Evolutionary conservation across 2,797 vertebrate species (phyloP).

Genomic region (Percopsis omiscomaycus): DNA sequence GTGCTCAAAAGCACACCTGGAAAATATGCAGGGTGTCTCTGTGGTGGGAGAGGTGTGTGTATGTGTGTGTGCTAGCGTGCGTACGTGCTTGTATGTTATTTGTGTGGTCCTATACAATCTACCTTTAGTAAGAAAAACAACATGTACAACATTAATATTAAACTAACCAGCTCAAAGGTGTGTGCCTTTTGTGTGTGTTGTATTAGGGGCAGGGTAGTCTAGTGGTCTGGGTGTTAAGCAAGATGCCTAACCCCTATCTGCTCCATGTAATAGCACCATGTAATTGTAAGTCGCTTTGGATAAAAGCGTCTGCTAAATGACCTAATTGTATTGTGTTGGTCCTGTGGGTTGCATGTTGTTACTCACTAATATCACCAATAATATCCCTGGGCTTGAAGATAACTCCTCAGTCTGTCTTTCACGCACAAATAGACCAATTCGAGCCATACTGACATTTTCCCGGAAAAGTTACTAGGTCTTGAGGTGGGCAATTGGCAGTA

Average conservation of each 20-base stretch:
- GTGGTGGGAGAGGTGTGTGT: constrained; percentile 2
- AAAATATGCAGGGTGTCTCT: constrained; percentile 9
- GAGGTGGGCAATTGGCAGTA: too few relatives aligned
- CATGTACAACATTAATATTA: too few relatives aligned
- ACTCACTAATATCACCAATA: constrained; percentile 15
- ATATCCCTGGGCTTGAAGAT: constrained; percentile 34
- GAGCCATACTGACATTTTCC: too few relatives aligned
- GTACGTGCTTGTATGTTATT: constrained; percentile 13
- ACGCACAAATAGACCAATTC: constrained; percentile 4
- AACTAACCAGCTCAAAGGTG: too few relatives aligned
- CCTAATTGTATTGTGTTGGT: background rate
- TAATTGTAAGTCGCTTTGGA: too few relatives aligned
- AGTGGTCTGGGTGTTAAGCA: constrained; percentile 6
- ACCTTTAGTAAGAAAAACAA: too few relatives aligned
- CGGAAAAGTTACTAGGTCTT: too few relatives aligned
- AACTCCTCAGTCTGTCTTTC: constrained; percentile 51
- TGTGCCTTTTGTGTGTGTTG: too few relatives aligned
- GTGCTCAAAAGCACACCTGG: constrained; percentile 51
- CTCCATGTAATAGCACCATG: too few relatives aligned
- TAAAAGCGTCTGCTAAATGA: too few relatives aligned
- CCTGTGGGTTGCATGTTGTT: constrained; percentile 50
- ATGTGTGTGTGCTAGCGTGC: constrained; percentile 15
- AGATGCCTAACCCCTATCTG: too few relatives aligned
- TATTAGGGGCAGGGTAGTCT: constrained; percentile 7
- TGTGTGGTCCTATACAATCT: background rate